Evolutionary conservation across 53 echinoderm and acorn worm species (phyloP), one percentile per base, ranked within the genome.

Genomic region (Hippasteria phrygiana): DNA sequence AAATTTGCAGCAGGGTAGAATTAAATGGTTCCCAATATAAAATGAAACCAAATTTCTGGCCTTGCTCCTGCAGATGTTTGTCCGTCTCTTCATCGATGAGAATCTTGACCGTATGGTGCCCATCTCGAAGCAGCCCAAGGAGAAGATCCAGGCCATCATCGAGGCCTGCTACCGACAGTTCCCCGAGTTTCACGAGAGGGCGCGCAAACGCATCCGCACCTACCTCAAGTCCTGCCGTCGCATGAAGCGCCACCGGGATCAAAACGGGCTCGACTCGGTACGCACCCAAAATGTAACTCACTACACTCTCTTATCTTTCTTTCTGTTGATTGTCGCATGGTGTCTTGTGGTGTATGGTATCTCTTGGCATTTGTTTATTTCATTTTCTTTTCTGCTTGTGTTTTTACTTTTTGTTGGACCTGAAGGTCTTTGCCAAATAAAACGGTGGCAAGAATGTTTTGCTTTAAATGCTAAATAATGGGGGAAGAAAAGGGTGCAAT

Each of bases 171-270:
- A 97, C 95, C 88, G 97, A 33, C 97, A 97, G 85, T 97, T 97
- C 74, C 97, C 97, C 39, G 97, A 97, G 65, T 95, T 94, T 84
- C 97, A 97, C 71, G 97, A 97, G 88, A 71, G 97, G 50, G 97
- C 97, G 70, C 92, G 97, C 48, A 97, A 97, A 81, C 90, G 97
- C 71, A 97, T 97, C 92, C 87, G 97, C 35, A 97, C 97, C 93
- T 98, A 98, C 96, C 94, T 98, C 94, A 98, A 98, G 77, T 94
- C 94, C 28, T 98, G 99, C 89, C 92, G 99, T n/a, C 87, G 99
- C 5, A 98, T 98, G 99, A 98, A 98, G 76, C 87, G 99, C 63
- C 95, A 98, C 41, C 69, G 99, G 20, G 99, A 98, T 75, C 96
- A 96, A 83, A 98, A 98, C 79, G 96, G 99, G 20, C 69, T 98